phyloP scores from a whole-genome alignment of 1,140 invertebrate species.

The Trichonephila inaurata region DNA sequence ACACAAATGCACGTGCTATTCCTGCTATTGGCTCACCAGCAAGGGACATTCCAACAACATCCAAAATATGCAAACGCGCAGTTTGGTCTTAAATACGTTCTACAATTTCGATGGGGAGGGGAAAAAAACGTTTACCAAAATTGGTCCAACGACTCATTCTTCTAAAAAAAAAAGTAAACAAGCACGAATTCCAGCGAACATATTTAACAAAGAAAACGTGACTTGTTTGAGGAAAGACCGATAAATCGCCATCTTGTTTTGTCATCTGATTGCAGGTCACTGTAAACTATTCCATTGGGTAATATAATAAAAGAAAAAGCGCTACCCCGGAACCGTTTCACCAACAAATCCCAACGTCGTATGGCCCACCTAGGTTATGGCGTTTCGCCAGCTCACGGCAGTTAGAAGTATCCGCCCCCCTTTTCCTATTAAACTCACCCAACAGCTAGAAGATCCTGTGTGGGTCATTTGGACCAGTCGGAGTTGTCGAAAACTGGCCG shows the following conservation, averaged over 20 bases:
- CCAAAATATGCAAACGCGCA: background rate
- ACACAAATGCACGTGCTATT: no score
- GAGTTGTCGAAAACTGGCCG: slow-evolving; percentile 67
- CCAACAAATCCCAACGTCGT: slow-evolving; percentile 51
- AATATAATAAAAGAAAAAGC: slow-evolving; percentile 71
- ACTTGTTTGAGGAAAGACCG: slow-evolving; percentile 45
- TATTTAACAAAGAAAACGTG: slow-evolving; percentile 72
- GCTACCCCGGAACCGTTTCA: slow-evolving; percentile 27
- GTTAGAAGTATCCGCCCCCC: slow-evolving; percentile 50
- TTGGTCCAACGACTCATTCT: slow-evolving; percentile 5
- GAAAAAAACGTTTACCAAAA: background rate
- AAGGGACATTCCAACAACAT: background rate
- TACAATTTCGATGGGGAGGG: background rate
- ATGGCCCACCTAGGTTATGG: slow-evolving; percentile 55
- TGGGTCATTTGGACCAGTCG: slow-evolving; percentile 48
- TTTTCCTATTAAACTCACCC: slow-evolving; percentile 63
- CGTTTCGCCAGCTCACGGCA: slow-evolving; percentile 56
- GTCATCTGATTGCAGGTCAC: slow-evolving; percentile 71
- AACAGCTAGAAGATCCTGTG: background rate
- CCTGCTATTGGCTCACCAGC: background rate
- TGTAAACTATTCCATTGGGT: slow-evolving; percentile 72
- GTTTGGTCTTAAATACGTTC: background rate
- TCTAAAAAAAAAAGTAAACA: slow-evolving; percentile 30
- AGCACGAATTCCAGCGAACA: slow-evolving; percentile 36
- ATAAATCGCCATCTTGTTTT: slow-evolving; percentile 74